Percentiles rank a stretch among this genome's conserved stretches.
phyloP scores from a whole-genome alignment of 1,140 invertebrate species.

The Anastrepha obliqua region DNA sequence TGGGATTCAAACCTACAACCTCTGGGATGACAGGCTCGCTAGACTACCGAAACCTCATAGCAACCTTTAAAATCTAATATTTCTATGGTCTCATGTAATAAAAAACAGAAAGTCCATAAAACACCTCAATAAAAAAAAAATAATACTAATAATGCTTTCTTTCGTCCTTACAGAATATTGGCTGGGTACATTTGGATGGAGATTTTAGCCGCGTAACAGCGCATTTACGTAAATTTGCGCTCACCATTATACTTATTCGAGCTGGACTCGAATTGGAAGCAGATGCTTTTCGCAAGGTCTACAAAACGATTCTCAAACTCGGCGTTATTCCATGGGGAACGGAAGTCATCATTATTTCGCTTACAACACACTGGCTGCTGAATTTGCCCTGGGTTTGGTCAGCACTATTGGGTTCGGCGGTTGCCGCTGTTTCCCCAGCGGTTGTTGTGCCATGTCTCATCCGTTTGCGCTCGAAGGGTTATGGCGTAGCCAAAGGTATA shows the following conservation, averaged over 20 bases:
- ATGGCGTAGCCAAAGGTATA: constrained; percentile 94
- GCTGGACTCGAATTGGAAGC: constrained; percentile 95
- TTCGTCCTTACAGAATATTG: constrained; percentile 78
- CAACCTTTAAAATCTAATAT: no score
- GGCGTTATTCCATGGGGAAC: constrained; percentile 91
- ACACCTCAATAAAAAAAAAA: no score
- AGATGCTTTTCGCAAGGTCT: constrained; percentile 86
- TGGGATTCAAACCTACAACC: no score
- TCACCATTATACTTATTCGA: constrained; percentile 93
- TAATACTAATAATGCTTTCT: background rate
- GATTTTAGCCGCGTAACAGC: constrained; percentile 79
- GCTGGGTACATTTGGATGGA: constrained; percentile 82
- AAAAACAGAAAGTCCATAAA: no score
- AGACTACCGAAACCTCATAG: no score
- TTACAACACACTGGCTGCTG: constrained; percentile 85
- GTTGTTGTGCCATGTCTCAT: constrained; percentile 95
- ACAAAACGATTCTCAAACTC: constrained; percentile 85
- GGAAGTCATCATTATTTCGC: constrained; percentile 83
- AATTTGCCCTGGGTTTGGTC: constrained; percentile 91
- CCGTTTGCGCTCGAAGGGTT: constrained; percentile 86
- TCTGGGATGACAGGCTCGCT: no score
- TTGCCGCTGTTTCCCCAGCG: constrained; percentile 95
- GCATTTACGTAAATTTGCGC: constrained; percentile 87
- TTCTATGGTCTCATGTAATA: no score
- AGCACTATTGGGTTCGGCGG: constrained; percentile 89